Conservation (phyloP, 1,140 invertebrate species). For the Ooceraea biroi region DNA sequence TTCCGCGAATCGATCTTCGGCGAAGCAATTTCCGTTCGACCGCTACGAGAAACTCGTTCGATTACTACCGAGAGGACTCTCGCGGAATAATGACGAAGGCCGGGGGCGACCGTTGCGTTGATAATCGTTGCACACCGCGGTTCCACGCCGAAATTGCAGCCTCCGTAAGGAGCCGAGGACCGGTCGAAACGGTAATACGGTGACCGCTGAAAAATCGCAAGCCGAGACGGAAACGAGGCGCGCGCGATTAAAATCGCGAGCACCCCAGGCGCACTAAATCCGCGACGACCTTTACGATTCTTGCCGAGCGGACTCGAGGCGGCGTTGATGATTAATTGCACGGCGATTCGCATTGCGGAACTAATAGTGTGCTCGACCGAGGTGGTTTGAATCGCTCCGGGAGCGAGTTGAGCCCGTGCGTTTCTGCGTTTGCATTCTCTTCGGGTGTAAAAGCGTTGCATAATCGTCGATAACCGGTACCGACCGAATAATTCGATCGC, state of each 20-base stretch:
- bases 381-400: background rate
- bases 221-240: background rate
- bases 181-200: background rate
- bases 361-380: background rate
- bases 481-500: background rate
- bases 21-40: conserved; percentile 67
- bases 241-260: background rate
- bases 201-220: background rate
- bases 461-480: background rate
- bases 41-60: conserved; percentile 31
- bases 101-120: conserved; percentile 22
- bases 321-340: background rate
- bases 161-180: background rate
- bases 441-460: background rate
- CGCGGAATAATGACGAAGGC: conserved; percentile 43
- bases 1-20: conserved; percentile 56
- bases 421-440: background rate
- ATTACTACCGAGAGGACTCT: conserved; percentile 58
- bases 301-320: background rate
- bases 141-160: conserved; percentile 27
- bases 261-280: background rate
- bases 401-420: background rate
- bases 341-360: background rate
- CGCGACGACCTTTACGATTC: background rate
- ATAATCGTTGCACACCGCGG: conserved; percentile 63